Evolutionary conservation across 2,888 invertebrate species (phyloP), one percentile per base, ranked within the genome.

Genomic region (Gnatocerus cornutus): DNA sequence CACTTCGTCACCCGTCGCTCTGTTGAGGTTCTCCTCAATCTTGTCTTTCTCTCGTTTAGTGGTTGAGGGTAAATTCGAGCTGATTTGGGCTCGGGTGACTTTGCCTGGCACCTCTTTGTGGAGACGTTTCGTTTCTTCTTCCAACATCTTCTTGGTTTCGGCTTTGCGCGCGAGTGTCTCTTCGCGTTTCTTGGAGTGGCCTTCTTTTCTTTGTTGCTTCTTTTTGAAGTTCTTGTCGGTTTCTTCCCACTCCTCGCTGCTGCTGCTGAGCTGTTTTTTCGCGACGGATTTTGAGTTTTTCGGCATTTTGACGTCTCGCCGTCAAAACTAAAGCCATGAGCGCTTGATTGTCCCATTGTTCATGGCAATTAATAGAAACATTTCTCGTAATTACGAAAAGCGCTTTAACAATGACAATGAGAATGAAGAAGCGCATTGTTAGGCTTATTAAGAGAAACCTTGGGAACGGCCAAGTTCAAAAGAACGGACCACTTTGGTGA

Each of bases 21-120:
- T 89, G 85, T 99, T 99, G 48, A 98, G 86, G 87, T 99, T 99
- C 85, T 99, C 98, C 81, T 93, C 93, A 1, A 99, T 84, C 21
- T 89, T 53, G 6, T 39, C 7, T n/a, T 21, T 21, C 12, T 10
- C n/a, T 1, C 6, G 1, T 3, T 37, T 14, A 1, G 21, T 21
- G 4, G 7, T 21, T n/a, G 39, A 10, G 1, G 3, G 8, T 0
- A 13, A 14, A 2, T 12, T 10, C n/a, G 46, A 1, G n/a, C n/a
- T 9, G 72, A 97, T 95, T 83, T 96, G 93, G 63, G 94, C 92
- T 71, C 95, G 87, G 0, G 97, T 96, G 14, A 98, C 84, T 87
- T 97, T 98, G 0, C 91, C 86, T 33, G 77, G 74, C 6, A 2
- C 6, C n/a, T 33, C 33, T 33, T 9, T 33, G 2, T n/a, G 3